Evolutionary conservation across 2,888 invertebrate genomes (phyloP).

Genomic region (Thymelicus acteon): DNA sequence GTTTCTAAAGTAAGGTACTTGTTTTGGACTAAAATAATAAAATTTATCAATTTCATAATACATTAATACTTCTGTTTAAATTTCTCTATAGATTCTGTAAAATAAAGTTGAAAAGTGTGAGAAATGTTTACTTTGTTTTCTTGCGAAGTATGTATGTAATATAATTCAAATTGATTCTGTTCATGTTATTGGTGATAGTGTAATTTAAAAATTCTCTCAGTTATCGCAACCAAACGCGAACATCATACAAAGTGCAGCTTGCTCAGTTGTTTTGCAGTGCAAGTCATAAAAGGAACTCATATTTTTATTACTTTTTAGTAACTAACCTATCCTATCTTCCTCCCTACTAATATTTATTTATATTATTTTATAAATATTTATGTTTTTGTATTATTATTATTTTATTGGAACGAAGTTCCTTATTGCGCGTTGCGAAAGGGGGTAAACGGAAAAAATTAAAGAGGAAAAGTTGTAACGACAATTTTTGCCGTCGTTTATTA

Average conservation of each 20-base stretch:
- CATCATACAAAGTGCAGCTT: constrained; percentile 40
- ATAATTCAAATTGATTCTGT: constrained; percentile 20
- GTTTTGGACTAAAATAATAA: too few relatives aligned
- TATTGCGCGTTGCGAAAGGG: too few relatives aligned
- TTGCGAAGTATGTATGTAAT: neutral
- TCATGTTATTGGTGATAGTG: constrained; percentile 42
- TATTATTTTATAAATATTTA: too few relatives aligned
- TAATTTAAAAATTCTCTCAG: constrained; percentile 44
- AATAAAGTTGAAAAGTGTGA: constrained; percentile 7
- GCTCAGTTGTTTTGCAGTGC: constrained; percentile 28
- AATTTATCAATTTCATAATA: neutral
- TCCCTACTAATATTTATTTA: too few relatives aligned
- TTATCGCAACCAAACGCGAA: constrained; percentile 42
- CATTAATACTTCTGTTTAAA: neutral
- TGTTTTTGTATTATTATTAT: too few relatives aligned
- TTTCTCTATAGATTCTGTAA: neutral
- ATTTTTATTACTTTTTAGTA: too few relatives aligned
- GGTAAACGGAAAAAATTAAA: too few relatives aligned
- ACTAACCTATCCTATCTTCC: too few relatives aligned
- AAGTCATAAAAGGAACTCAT: neutral
- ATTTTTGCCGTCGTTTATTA: too few relatives aligned
- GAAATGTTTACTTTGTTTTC: constrained; percentile 14
- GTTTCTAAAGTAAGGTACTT: too few relatives aligned
- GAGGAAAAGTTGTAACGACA: too few relatives aligned
- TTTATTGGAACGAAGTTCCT: too few relatives aligned